phyloP scores from a whole-genome alignment of 2,113 vertebrate species.

The Phyllostomus hastatus region DNA sequence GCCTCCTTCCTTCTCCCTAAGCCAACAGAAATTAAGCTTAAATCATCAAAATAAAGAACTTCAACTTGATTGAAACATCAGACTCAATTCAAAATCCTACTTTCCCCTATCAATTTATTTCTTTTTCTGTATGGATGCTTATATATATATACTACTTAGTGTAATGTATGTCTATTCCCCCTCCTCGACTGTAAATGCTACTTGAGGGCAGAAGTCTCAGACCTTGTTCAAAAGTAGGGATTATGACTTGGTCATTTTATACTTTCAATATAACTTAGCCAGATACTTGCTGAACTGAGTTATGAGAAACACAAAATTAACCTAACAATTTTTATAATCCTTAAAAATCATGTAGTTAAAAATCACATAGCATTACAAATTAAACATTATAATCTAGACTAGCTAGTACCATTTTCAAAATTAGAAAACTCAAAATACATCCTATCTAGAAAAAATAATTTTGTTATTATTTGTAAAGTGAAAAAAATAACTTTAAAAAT shows the following conservation, averaged over 20 bases:
- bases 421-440: conserved; percentile 13
- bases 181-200: conserved; percentile 13
- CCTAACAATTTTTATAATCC: conserved; percentile 15
- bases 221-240: background rate
- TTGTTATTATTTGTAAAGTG: conserved; percentile 43
- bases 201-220: background rate
- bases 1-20: background rate
- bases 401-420: conserved; percentile 13
- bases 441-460: background rate
- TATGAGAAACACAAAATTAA: background rate
- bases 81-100: conserved; percentile 13
- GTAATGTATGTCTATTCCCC: background rate
- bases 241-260: background rate
- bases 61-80: background rate
- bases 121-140: conserved; percentile 9
- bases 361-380: background rate
- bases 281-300: background rate
- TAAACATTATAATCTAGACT: background rate
- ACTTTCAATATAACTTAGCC: background rate
- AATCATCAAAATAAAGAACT: background rate
- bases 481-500: conserved; percentile 22
- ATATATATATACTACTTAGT: background rate
- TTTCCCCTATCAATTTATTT: background rate
- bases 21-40: background rate
- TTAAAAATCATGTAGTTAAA: background rate